Base-by-base conservation (phyloP, 2,888 invertebrate species). In the Clitarchus hookeri region DNA sequence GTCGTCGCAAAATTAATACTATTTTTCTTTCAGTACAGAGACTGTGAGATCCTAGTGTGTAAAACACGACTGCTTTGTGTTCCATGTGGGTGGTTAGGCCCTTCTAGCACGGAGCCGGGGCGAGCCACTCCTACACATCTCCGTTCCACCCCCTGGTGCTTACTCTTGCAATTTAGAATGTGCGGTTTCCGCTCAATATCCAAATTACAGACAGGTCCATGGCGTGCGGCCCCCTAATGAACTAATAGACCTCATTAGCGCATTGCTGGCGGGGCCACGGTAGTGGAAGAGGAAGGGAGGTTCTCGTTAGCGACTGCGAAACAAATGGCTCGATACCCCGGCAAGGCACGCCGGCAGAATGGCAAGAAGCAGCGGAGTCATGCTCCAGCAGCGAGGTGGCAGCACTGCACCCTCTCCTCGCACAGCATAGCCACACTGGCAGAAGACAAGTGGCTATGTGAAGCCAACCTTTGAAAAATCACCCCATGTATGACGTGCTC, bases 201-300 rank as follows among this genome's bases (percentile, higher is more conserved):
- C 87, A 86, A 86, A 87, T 87, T 86, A 87, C 87, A 84, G 87
- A 85, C 77, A 85, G 82, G 84, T 80, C 85, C 86, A 85, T 53
- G 77, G 86, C 84, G 85, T 82, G 85, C 65, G 83, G 84, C 44
- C 87, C 82, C 86, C 84, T 87, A 86, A 87, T 87, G 87, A 87
- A 87, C 87, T 87, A 86, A 86, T 86, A 86, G 87, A 86, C 85
- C 86, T 87, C 86, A 86, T 87, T 87, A 87, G 86, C 83, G 85
- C 85, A 87, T 80, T 82, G 87, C 84, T 26, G 53, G 78, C 26
- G 65, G 65, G 77, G 36, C 36, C 54, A n/a, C 25, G 25, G 36
- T 16, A 16, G 0, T 1, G 84, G 44, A 19, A n/a, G 54, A 36
- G 44, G 77, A 26, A 79, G 85, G 44, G 65, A 26, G 77, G 82